Evolutionary conservation across 2,888 invertebrate species (phyloP).

Genomic region (Onthophagus sagittarius): DNA sequence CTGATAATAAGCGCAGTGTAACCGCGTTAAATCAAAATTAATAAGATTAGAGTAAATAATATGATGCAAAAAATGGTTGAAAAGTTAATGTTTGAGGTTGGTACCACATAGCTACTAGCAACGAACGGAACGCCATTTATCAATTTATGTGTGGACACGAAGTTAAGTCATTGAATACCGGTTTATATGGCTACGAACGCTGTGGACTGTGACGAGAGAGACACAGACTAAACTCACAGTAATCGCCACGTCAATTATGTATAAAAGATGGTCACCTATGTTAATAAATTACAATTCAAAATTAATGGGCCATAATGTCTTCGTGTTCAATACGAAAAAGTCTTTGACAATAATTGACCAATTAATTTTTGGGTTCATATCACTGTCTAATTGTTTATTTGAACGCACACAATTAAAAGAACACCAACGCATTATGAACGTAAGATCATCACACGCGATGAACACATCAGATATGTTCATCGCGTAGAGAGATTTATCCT

Average conservation of each 20-base stretch:
- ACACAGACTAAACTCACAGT: background rate
- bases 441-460: too few relatives aligned
- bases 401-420: too few relatives aligned
- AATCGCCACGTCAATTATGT: background rate
- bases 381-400: background rate
- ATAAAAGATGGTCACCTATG: background rate
- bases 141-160: background rate
- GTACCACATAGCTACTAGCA: background rate
- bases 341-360: background rate
- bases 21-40: background rate
- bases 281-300: background rate
- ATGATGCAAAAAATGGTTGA: background rate
- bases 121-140: background rate
- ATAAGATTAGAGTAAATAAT: background rate
- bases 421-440: too few relatives aligned
- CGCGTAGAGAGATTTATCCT: too few relatives aligned
- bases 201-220: background rate
- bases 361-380: background rate
- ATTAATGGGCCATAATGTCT: background rate
- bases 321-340: background rate
- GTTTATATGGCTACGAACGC: background rate
- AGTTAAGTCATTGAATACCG: background rate
- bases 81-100: background rate
- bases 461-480: too few relatives aligned
- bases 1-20: background rate